Conservation (phyloP, 1,140 invertebrate genomes). For the Panagrolaimus sp. region DNA sequence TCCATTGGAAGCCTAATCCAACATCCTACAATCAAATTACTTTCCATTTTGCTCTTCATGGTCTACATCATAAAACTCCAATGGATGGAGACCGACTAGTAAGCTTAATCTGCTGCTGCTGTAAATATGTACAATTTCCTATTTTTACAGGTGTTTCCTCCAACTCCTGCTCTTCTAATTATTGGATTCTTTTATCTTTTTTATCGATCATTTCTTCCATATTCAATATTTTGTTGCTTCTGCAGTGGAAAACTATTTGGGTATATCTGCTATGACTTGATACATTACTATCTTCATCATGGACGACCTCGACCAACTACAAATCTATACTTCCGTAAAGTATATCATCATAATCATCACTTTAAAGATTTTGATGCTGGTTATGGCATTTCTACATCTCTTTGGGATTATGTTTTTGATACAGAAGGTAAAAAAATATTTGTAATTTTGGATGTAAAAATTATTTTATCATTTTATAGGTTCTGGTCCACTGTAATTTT, state of each 20-base stretch:
- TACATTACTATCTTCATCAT: constrained; percentile 63
- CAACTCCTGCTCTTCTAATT: constrained; percentile 60
- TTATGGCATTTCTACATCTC: constrained; percentile 53
- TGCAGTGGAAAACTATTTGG: constrained; percentile 60
- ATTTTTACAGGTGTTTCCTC: constrained; percentile 58
- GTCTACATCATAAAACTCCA: constrained; percentile 52
- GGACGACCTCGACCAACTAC: constrained; percentile 56
- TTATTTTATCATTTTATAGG: no score
- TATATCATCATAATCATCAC: constrained; percentile 59
- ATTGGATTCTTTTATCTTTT: constrained; percentile 58
- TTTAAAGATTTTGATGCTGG: constrained; percentile 57
- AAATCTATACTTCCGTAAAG: constrained; percentile 61
- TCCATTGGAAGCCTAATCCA: constrained; percentile 61
- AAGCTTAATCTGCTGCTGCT: no score
- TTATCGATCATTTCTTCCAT: constrained; percentile 55
- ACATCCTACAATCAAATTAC: constrained; percentile 59
- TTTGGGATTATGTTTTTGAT: constrained; percentile 55
- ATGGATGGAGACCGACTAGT: constrained; percentile 59
- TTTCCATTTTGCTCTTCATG: constrained; percentile 61
- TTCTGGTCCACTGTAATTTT: no score
- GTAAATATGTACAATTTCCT: no score
- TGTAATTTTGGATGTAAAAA: no score
- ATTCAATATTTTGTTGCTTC: constrained; percentile 55
- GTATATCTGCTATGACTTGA: constrained; percentile 61
- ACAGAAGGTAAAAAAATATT: no score